phyloP scores from a whole-genome alignment of 35 echinoderm and acorn worm species.

The Anneissia japonica region DNA sequence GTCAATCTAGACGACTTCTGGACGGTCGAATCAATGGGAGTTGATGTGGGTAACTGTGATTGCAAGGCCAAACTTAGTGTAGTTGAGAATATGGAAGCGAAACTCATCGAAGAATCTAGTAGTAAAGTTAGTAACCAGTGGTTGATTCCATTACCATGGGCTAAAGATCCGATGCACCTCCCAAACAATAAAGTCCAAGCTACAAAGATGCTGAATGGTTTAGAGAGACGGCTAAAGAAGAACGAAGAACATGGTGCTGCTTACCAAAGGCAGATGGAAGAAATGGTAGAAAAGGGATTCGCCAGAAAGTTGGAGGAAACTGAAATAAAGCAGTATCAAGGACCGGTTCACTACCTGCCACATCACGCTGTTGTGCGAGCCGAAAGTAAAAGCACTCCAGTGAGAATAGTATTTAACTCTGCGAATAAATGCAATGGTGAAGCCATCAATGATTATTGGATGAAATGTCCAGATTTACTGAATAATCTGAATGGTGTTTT shows the following conservation, averaged over 20 bases:
- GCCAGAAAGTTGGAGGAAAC: not conserved
- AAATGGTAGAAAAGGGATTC: slow-evolving; percentile 1
- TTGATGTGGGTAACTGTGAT: not conserved
- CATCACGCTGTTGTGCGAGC: slow-evolving; percentile 22
- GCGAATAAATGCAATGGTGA: slow-evolving; percentile 31
- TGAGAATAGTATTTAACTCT: not conserved
- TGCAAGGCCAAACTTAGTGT: not conserved
- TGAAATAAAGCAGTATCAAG: not conserved
- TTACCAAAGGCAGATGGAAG: not conserved
- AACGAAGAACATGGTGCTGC: not conserved
- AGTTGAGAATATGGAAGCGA: not conserved
- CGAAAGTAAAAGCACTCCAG: not conserved
- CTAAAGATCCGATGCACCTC: slow-evolving; percentile 3
- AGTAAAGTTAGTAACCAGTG: slow-evolving; percentile 19
- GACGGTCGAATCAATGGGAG: slow-evolving; percentile 11
- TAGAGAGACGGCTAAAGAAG: slow-evolving; percentile 24
- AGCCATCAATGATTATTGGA: slow-evolving; percentile 38
- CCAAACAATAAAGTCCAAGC: slow-evolving; percentile 15
- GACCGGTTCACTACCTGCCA: slow-evolving; percentile 31
- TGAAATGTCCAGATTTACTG: slow-evolving; percentile 45
- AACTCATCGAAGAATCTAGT: slow-evolving; percentile 25
- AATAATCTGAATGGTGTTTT: slow-evolving; percentile 42
- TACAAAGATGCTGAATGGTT: slow-evolving; percentile 19
- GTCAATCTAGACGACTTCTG: slow-evolving; percentile 18
- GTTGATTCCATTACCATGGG: slow-evolving; percentile 33